Conservation (phyloP, 1,140 invertebrate genomes). For the Aleiodes sp. region DNA sequence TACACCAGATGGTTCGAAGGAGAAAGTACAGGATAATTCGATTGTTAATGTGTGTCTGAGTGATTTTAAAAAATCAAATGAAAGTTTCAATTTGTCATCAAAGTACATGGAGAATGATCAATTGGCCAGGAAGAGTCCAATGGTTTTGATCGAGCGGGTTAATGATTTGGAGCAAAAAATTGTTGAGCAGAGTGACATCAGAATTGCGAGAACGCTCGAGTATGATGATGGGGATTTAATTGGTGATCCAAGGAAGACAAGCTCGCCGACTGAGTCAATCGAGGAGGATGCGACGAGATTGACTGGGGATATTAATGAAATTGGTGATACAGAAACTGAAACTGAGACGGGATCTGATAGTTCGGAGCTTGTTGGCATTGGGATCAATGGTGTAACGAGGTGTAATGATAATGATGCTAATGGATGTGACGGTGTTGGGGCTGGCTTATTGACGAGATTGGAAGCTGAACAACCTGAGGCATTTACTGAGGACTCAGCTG, state of each 20-base stretch:
- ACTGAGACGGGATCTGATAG: conserved; percentile 55
- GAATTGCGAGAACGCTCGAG: conserved; percentile 33
- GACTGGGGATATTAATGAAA: conserved; percentile 30
- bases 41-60: background rate
- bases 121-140: conserved; percentile 33
- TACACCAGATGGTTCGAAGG: background rate
- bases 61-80: background rate
- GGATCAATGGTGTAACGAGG: background rate
- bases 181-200: conserved; percentile 6
- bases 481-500: conserved; percentile 63
- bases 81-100: conserved; percentile 24
- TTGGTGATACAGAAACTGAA: conserved; percentile 50
- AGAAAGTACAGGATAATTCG: background rate
- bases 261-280: conserved; percentile 1
- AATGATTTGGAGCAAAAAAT: background rate
- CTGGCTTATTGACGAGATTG: conserved; percentile 51
- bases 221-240: conserved; percentile 18
- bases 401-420: conserved; percentile 46
- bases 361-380: conserved; percentile 49
- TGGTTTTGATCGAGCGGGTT: conserved; percentile 42
- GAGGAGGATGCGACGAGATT: conserved; percentile 8
- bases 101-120: conserved; percentile 38
- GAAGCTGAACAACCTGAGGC: conserved; percentile 55
- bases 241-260: background rate
- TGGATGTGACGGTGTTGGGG: conserved; percentile 45